phyloP scores from a whole-genome alignment of 2,888 invertebrate species.

The Folsomia manolachei region DNA sequence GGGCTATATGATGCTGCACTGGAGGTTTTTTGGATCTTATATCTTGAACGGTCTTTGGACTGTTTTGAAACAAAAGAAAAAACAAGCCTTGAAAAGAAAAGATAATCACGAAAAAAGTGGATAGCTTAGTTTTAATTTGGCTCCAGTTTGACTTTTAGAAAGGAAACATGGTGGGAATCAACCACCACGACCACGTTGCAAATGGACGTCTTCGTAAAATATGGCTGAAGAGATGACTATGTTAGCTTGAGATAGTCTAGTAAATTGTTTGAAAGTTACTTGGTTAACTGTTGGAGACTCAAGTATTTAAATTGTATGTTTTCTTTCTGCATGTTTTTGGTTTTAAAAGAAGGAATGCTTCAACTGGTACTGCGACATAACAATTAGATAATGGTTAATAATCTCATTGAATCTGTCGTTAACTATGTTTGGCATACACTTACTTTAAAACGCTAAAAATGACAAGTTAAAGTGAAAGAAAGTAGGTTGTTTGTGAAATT shows the following conservation, averaged over 20 bases:
- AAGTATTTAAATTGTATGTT: background rate
- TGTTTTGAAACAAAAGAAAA: background rate
- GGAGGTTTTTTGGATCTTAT: background rate
- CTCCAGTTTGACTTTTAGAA: conserved; percentile 13
- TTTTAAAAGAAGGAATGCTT: too few species aligned
- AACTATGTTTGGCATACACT: too few species aligned
- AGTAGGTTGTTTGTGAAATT: background rate
- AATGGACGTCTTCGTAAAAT: background rate
- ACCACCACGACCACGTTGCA: background rate
- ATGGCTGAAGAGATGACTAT: background rate
- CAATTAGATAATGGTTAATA: background rate
- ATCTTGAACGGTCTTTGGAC: background rate
- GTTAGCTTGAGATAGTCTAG: background rate
- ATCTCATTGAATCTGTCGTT: too few species aligned
- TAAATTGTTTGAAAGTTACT: background rate
- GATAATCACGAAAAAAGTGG: conserved; percentile 16
- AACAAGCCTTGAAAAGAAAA: background rate
- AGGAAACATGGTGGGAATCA: background rate
- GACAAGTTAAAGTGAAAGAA: background rate
- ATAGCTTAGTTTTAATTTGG: conserved; percentile 18
- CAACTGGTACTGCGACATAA: background rate
- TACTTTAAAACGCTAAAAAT: background rate
- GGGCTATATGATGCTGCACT: too few species aligned
- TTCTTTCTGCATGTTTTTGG: background rate
- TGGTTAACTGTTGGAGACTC: background rate